phyloP scores from a whole-genome alignment of 2,113 vertebrate genomes.

The Periophthalmus modestus region DNA sequence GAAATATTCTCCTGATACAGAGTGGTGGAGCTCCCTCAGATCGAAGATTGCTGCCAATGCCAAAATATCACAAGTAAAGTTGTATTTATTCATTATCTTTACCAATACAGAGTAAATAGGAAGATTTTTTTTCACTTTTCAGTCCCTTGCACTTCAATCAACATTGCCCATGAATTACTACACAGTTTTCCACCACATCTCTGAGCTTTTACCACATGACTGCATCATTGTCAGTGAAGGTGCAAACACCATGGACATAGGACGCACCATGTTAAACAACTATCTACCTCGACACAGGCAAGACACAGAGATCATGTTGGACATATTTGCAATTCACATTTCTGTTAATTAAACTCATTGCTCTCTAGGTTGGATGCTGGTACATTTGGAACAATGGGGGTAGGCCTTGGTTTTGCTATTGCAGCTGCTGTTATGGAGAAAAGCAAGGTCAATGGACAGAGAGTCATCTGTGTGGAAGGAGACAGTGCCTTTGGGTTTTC shows the following conservation, averaged over 20 bases:
- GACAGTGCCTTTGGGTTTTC: conserved; percentile 98
- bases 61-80: conserved; percentile 82
- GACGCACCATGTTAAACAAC: conserved; percentile 92
- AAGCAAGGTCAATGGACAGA: conserved; percentile 65
- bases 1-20: conserved; percentile 80
- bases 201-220: conserved; percentile 85
- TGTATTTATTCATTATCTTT: background rate
- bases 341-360: background rate
- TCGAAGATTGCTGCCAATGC: conserved; percentile 85
- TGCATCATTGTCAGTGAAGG: conserved; percentile 94
- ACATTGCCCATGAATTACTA: conserved; percentile 94
- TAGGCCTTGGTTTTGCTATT: conserved; percentile 92
- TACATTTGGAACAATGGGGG: conserved; percentile 97
- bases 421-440: conserved; percentile 87
- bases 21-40: conserved; percentile 87
- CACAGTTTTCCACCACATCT: conserved; percentile 87
- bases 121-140: conserved; percentile 53
- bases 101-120: background rate
- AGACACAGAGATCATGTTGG: conserved; percentile 14
- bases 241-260: conserved; percentile 98
- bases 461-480: conserved; percentile 90
- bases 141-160: conserved; percentile 80
- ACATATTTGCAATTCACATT: background rate
- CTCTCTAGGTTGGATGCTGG: conserved; percentile 91
- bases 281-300: conserved; percentile 88